Conservation (phyloP, 1,140 invertebrate genomes). For the Microplitis demolitor region DNA sequence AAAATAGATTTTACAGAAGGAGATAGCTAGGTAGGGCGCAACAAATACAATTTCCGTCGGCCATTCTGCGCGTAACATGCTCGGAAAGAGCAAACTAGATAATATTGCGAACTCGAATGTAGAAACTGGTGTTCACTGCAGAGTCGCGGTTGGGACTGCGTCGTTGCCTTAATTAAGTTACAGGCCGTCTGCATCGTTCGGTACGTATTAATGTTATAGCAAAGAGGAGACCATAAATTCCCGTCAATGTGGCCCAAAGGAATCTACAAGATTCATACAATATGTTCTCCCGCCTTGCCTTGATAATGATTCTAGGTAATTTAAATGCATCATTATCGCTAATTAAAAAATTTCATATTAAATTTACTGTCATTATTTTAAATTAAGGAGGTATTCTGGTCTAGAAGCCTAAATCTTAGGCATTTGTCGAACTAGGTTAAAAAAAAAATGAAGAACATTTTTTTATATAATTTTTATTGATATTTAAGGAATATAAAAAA, state of each 20-base stretch:
- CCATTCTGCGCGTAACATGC: conserved; percentile 46
- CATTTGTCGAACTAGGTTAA: too few relatives aligned
- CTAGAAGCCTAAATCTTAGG: too few relatives aligned
- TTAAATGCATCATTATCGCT: not conserved
- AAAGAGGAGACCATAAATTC: conserved; percentile 57
- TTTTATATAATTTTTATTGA: too few relatives aligned
- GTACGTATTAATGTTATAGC: conserved; percentile 56
- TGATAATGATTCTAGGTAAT: not conserved
- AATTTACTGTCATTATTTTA: too few relatives aligned
- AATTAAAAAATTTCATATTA: not conserved
- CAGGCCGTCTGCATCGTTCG: conserved; percentile 56
- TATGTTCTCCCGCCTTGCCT: not conserved
- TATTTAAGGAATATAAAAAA: too few relatives aligned
- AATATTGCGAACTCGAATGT: conserved; percentile 55
- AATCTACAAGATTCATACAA: conserved; percentile 17
- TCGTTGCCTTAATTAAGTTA: conserved; percentile 64
- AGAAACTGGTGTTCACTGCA: conserved; percentile 48
- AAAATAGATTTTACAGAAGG: conserved; percentile 37
- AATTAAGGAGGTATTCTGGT: too few relatives aligned
- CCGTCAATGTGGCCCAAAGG: conserved; percentile 45
- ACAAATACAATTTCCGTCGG: conserved; percentile 57
- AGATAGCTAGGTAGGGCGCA: conserved; percentile 36
- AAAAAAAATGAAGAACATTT: too few relatives aligned
- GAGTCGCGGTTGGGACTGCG: conserved; percentile 56
- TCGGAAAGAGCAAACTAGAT: conserved; percentile 46